These are phyloP conservation scores for Recurvirostra avosetta DNA, from an alignment of 2,113 vertebrate genomes.

Conservation along the genomic window DNA sequence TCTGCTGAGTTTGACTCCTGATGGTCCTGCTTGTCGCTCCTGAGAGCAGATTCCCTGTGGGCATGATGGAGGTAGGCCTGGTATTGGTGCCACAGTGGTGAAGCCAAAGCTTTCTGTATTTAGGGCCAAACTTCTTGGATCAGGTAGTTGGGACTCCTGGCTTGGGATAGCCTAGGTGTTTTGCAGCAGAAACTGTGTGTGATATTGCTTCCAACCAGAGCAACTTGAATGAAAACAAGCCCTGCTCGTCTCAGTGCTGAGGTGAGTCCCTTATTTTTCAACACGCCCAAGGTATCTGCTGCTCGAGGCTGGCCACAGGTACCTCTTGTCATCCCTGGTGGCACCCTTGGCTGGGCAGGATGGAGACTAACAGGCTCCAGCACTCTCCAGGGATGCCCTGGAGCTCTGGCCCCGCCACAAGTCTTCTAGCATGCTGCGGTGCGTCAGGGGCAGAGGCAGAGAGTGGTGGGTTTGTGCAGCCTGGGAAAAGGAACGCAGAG, in stretches of 20 bases:
- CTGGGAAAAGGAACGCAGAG: neutral
- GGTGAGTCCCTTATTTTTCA: neutral
- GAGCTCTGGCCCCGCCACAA: neutral
- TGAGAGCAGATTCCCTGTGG: neutral
- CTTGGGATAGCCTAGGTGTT: neutral
- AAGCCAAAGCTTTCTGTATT: neutral
- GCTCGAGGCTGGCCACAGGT: neutral
- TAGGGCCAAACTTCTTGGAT: neutral
- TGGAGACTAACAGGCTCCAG: neutral
- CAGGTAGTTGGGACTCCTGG: neutral
- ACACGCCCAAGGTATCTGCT: neutral
- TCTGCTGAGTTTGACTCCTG: neutral
- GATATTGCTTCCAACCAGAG: neutral
- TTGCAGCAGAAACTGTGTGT: neutral
- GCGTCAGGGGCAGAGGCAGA: accelerated
- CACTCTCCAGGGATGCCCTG: neutral
- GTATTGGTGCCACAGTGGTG: neutral
- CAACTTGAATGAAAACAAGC: neutral
- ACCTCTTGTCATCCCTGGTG: neutral
- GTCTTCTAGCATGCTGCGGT: neutral
- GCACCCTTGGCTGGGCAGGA: neutral
- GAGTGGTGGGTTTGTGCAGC: neutral
- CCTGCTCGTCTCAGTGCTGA: neutral
- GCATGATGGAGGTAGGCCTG: neutral
- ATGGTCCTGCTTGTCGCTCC: neutral